phyloP scores from a whole-genome alignment of 2,113 vertebrate genomes.

The Connochaetes taurinus region DNA sequence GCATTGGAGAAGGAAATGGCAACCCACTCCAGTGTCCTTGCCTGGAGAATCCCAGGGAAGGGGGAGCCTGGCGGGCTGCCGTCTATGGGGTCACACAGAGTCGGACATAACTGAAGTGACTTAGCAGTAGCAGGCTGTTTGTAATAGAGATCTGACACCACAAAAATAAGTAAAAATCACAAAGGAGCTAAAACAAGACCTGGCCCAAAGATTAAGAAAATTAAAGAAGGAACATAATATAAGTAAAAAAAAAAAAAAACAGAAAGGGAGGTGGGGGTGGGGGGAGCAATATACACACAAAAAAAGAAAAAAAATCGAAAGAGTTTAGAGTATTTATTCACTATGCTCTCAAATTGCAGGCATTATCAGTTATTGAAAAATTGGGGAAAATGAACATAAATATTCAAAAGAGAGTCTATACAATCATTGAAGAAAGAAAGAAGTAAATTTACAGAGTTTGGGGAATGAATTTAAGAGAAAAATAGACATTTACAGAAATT shows the following conservation, averaged over 20 bases:
- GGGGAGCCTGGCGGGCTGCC: too few relatives aligned
- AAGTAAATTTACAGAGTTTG: background rate
- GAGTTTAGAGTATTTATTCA: background rate
- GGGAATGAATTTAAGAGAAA: background rate
- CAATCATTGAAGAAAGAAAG: background rate
- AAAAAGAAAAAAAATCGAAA: background rate
- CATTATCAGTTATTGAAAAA: background rate
- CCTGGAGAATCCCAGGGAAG: too few relatives aligned
- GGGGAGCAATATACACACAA: background rate
- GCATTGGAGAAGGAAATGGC: too few relatives aligned
- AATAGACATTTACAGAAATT: background rate
- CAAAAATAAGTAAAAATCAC: background rate
- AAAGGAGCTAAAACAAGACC: background rate
- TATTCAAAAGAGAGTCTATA: background rate
- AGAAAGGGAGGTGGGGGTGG: fast-evolving
- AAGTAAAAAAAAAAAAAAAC: background rate
- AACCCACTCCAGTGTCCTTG: too few relatives aligned
- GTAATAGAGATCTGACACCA: background rate
- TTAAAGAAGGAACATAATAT: background rate
- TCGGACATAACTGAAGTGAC: too few relatives aligned
- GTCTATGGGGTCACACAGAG: too few relatives aligned
- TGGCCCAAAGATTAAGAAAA: background rate
- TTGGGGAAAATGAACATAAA: background rate
- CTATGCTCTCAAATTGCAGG: background rate
- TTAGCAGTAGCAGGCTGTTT: too few relatives aligned